These are phyloP conservation scores for Agrochola circellaris DNA, from an alignment of 2,888 invertebrate species.

Conservation along the genomic window DNA sequence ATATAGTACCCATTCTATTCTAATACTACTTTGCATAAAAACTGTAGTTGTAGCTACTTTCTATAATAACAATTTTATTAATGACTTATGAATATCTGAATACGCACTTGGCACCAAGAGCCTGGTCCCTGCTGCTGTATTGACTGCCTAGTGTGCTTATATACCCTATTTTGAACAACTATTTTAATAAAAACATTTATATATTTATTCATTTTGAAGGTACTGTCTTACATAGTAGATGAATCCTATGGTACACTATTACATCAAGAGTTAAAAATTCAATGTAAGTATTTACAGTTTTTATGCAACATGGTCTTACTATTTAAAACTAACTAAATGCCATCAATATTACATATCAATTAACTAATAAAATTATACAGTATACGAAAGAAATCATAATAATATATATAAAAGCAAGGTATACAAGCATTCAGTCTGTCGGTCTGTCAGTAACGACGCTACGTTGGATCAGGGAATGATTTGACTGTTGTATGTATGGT, in stretches of 20 bases:
- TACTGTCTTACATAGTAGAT: constrained; percentile 17
- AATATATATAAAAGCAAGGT: constrained; percentile 43
- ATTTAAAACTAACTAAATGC: constrained; percentile 53
- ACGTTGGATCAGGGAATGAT: constrained; percentile 51
- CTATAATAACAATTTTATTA: not conserved
- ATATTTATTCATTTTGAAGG: not conserved
- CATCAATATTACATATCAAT: constrained; percentile 49
- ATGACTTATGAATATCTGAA: not conserved
- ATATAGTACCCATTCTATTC: constrained; percentile 55
- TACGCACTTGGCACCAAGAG: constrained; percentile 22
- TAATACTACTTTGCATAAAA: constrained; percentile 64
- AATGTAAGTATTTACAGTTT: constrained; percentile 49
- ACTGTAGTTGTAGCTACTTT: constrained; percentile 29
- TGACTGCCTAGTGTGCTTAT: not conserved
- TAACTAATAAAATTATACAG: constrained; percentile 38
- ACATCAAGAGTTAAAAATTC: constrained; percentile 18
- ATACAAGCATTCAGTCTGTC: constrained; percentile 35
- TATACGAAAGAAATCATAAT: constrained; percentile 31
- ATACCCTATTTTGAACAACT: constrained; percentile 16
- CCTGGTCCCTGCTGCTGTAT: not conserved
- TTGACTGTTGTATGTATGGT: not conserved
- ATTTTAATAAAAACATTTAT: constrained; percentile 7
- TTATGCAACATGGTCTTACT: constrained; percentile 59
- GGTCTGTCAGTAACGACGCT: constrained; percentile 36
- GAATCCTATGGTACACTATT: constrained; percentile 24